Percentiles rank a stretch among this genome's conserved stretches.
Conservation (phyloP, 37 sponge, comb jelly and placozoan species). For the Hormiphora californensis region DNA sequence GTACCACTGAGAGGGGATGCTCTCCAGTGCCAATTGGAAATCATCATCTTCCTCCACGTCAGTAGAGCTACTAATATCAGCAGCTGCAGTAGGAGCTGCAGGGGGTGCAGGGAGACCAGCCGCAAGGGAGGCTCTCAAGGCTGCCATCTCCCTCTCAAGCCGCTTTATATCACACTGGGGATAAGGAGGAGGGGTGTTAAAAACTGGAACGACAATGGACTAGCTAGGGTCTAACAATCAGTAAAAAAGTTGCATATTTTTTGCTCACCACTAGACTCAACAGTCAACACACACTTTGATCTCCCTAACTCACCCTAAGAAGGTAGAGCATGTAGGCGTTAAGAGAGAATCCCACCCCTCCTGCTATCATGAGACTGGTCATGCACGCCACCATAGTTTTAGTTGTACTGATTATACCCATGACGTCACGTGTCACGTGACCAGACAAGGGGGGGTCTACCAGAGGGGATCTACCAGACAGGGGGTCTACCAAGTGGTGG, state of each 20-base stretch:
- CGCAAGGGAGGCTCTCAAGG: neutral
- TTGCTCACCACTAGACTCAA: no score
- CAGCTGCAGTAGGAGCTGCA: neutral
- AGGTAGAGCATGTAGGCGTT: slow-evolving; percentile 50
- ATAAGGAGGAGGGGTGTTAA: no score
- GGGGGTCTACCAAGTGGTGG: no score
- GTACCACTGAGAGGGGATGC: slow-evolving; percentile 29
- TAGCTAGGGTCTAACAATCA: neutral
- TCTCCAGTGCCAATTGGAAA: slow-evolving; percentile 34
- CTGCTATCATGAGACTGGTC: neutral
- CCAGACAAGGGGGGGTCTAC: no score
- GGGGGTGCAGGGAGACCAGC: no score
- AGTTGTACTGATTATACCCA: slow-evolving; percentile 48
- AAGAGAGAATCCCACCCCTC: slow-evolving; percentile 7
- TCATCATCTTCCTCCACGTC: slow-evolving; percentile 28
- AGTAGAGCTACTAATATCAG: neutral
- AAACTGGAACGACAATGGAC: no score
- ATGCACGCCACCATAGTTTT: neutral
- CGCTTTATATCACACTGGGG: neutral
- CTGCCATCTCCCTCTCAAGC: neutral
- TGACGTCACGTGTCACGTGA: no score
- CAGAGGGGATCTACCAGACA: no score
- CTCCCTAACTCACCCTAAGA: neutral
- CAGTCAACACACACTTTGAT: neutral
- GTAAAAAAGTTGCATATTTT: neutral